Evolutionary conservation across 1,140 invertebrate species (phyloP), one percentile per base, ranked within the genome.

Genomic region (Rhyacophila brunnea): DNA sequence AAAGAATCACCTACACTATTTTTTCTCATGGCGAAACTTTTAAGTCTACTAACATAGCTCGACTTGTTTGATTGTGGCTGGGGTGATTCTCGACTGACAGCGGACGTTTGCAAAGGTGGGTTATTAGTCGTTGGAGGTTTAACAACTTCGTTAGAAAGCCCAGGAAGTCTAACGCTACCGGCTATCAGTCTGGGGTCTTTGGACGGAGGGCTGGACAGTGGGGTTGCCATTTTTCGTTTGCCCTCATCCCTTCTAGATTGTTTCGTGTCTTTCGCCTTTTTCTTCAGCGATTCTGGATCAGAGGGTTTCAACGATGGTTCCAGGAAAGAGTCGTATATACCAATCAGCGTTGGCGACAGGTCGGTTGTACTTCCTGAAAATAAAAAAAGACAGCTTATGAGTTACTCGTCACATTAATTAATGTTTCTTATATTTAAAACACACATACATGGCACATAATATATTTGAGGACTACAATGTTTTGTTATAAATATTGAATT

Each of bases 311-410:
- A 11, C 0, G 53, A 49, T 10, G 59, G 54, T 7, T 58, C 74
- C 51, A 78, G 57, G 42, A 78, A 66, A 13, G 76, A 77, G 48
- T 83, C 81, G 58, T 83, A 83, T 56, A 83, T 80, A 9, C 80
- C 80, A 58, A 83, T 75, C 20, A 83, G 70, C 40, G 81, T 81
- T 19, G 81, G 81, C 56, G 81, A 78, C 49, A 83, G 68, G 64
- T 83, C 81, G 40, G 81, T 82, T 66, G 79, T 82, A 67, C 82
- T 83, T 70, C 82, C 82, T 83, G 76, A 14, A 76, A 78, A 66
- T 68, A 73, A 66, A 58, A 57, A 54, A 36, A 50, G 4, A 48
- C 19, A 28, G 9, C 3, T 28, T 28, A 28, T 5, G 23, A 28
- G n/a, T n/a, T n/a, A n/a, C n/a, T n/a, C n/a, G n/a, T n/a, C n/a